Evolutionary conservation across 64 coral and sea anemone genomes (phyloP), one percentile per base, ranked within the genome.

Genomic region (Pocillopora damicornis): DNA sequence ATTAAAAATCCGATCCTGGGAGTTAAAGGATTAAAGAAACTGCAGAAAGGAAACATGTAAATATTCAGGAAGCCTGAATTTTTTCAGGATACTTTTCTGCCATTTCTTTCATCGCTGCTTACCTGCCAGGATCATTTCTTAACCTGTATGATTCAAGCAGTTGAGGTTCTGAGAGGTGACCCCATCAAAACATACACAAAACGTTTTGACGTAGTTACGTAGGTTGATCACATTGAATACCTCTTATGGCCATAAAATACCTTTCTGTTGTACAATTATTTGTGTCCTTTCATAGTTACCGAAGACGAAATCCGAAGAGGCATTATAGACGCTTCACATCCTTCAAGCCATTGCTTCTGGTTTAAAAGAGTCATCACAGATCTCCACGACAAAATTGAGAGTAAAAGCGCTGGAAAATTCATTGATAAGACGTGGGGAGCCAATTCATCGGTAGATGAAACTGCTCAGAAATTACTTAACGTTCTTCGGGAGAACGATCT

Each of bases 271-370:
- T 16, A 67, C 64, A 15, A 71, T 25, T 11, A 71, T 71, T 71
- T 37, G 38, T 58, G 14, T 58, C 15, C 42, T 86, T 13, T 65
- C 37, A 36, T 81, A 99, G 97, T 99, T 9, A 99, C 93, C 17
- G 97, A 99, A 86, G 93, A 99, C 25, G 97, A 99, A 63, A 95
- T 99, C 67, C 93, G 97, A 4, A 83, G 90, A 9, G 97, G 97
- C 11, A 65, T 99, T 25, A 86, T 99, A 38, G 88, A 90, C 58
- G 81, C 93, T 35, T 35, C 58, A 0, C 60, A 62, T 76, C 88
- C 89, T 20, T 86, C 88, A 6, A 99, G 93, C 81, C 97, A 98
- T 37, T 95, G 93, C 38, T 75, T 99, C 16, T 99, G 97, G 97
- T 99, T 99, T 30, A 99, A 95, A 60, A 59, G 97, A 10, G 86